Conservation (phyloP, 2,113 vertebrate species). For the Lepus europaeus region DNA sequence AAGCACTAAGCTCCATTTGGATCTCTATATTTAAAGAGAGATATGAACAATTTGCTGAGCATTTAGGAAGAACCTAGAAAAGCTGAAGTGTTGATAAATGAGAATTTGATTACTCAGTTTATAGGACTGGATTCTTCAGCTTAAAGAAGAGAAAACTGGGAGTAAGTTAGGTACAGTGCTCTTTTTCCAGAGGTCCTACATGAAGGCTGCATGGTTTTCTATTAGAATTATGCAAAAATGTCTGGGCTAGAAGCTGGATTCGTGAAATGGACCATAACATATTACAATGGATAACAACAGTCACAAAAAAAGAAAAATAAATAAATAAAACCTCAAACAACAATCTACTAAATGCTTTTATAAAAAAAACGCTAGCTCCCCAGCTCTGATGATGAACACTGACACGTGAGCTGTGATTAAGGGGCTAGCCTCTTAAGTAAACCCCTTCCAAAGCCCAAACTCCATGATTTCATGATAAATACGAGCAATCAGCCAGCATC, state of each 20-base stretch:
- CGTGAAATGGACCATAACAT: slow-evolving; percentile 56
- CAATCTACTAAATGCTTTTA: slow-evolving; percentile 16
- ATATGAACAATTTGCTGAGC: slow-evolving; percentile 43
- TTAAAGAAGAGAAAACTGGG: neutral
- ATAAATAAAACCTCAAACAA: slow-evolving; percentile 39
- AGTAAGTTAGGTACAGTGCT: neutral
- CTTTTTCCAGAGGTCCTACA: slow-evolving; percentile 48
- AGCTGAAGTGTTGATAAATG: neutral
- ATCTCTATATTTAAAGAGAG: slow-evolving; percentile 20
- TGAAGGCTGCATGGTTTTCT: slow-evolving; percentile 23
- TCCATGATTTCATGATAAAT: neutral
- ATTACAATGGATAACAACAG: slow-evolving; percentile 49
- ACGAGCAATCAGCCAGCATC: slow-evolving; percentile 24
- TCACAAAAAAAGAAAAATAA: slow-evolving; percentile 26
- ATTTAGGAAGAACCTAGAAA: slow-evolving; percentile 35
- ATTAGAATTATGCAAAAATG: slow-evolving; percentile 47
- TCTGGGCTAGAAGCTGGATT: neutral
- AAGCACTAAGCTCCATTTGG: neutral
- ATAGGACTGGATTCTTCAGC: slow-evolving; percentile 32
- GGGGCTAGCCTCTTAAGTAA: neutral
- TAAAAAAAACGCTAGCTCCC: neutral
- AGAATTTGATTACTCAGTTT: slow-evolving; percentile 34
- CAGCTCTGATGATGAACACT: neutral
- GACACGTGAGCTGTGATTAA: neutral
- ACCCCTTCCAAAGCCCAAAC: neutral